Conservation (phyloP, 2,113 vertebrate genomes). For the Mesoclemmys tuberculata region DNA sequence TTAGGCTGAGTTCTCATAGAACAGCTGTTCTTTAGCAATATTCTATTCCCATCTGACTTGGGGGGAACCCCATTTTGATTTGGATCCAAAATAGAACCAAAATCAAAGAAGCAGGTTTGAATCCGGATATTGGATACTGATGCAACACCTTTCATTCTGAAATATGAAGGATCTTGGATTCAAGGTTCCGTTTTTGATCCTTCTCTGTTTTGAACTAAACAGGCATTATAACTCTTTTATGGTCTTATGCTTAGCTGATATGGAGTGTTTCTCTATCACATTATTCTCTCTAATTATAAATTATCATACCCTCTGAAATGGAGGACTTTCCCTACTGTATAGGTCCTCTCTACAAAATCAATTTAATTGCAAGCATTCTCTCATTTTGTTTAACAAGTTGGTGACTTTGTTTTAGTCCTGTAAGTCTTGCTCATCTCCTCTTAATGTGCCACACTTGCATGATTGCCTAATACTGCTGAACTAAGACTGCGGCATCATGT, state of each 20-base stretch:
- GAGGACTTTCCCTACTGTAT: not conserved
- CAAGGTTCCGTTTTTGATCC: not conserved
- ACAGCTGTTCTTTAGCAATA: not conserved
- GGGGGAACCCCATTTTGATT: too few species aligned
- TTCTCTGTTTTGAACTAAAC: not conserved
- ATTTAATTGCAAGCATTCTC: accelerated
- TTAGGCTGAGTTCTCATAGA: not conserved
- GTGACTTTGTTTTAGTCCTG: constrained; percentile 34
- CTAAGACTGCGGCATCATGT: constrained; percentile 45
- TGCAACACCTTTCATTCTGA: not conserved
- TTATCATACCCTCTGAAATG: not conserved
- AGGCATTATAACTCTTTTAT: accelerated
- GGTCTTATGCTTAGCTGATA: not conserved
- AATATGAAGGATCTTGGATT: not conserved
- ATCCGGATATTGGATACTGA: not conserved
- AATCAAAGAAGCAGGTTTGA: accelerated
- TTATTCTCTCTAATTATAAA: not conserved
- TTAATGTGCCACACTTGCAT: constrained; percentile 26
- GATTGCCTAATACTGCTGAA: constrained; percentile 49
- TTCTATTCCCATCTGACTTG: not conserved
- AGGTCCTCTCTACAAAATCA: not conserved
- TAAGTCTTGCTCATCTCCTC: constrained; percentile 38
- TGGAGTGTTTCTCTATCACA: accelerated
- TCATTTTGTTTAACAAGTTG: constrained; percentile 43
- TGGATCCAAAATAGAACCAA: not conserved